Conservation (phyloP, 2,888 invertebrate genomes). For the Odontocerum albicorne region DNA sequence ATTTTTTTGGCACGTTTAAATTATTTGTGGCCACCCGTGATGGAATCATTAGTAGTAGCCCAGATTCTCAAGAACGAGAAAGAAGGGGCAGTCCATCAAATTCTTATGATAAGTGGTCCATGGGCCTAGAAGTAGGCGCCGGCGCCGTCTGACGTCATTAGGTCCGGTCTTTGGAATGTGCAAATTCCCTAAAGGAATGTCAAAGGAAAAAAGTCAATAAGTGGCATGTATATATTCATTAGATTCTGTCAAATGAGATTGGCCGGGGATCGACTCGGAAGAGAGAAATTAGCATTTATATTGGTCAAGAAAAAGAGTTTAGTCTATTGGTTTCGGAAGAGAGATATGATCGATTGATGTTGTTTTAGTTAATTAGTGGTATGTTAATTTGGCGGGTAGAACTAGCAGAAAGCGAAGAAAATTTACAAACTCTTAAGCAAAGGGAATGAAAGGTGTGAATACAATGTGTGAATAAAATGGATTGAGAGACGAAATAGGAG, state of each 20-base stretch:
- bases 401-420: too few species aligned
- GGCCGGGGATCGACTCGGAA: not conserved
- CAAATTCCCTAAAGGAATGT: constrained; percentile 17
- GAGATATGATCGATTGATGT: too few species aligned
- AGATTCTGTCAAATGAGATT: constrained; percentile 9
- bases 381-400: too few species aligned
- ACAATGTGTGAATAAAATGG: too few species aligned
- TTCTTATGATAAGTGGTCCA: constrained; percentile 35
- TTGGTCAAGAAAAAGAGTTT: not conserved
- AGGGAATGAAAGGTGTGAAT: too few species aligned
- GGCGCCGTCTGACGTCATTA: constrained; percentile 30
- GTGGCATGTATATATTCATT: constrained; percentile 12
- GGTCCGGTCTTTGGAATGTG: constrained; percentile 16
- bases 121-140: constrained; percentile 19
- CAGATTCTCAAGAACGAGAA: not conserved
- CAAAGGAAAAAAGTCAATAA: constrained; percentile 4
- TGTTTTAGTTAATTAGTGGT: too few species aligned
- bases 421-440: too few species aligned
- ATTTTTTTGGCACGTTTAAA: constrained; percentile 9
- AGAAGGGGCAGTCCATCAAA: constrained; percentile 24
- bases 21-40: constrained; percentile 35
- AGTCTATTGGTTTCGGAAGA: not conserved
- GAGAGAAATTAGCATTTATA: constrained; percentile 10
- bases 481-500: too few species aligned
- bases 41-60: constrained; percentile 32